Conservation (phyloP, 2,888 invertebrate genomes). For the Pollenia griseotomentosa region DNA sequence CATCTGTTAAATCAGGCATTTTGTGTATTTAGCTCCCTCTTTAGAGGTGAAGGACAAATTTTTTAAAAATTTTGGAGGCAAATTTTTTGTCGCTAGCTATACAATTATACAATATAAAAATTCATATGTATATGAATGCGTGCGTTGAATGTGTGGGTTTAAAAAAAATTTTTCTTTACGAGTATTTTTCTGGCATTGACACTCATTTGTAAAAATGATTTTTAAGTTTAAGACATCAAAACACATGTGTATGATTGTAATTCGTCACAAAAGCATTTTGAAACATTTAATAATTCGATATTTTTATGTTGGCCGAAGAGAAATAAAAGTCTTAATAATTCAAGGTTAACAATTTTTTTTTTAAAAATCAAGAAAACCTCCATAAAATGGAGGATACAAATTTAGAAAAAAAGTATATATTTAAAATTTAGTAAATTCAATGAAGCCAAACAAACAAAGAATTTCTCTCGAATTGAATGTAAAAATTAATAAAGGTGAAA, state of each 20-base stretch:
- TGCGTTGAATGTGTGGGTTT: conserved; percentile 49
- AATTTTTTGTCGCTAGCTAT: conserved; percentile 33
- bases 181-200: conserved; percentile 66
- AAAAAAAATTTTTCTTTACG: conserved; percentile 36
- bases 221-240: conserved; percentile 24
- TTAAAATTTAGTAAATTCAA: conserved; percentile 54
- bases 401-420: conserved; percentile 4
- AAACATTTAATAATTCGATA: conserved; percentile 42
- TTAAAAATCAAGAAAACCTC: conserved; percentile 56
- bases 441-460: conserved; percentile 51
- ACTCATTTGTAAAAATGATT: conserved; percentile 62
- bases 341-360: conserved; percentile 45
- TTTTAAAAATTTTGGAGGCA: conserved; percentile 40
- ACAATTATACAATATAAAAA: conserved; percentile 32
- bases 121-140: not conserved
- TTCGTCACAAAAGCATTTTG: conserved; percentile 51
- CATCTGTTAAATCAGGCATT: not conserved
- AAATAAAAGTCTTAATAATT: conserved; percentile 43
- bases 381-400: conserved; percentile 52
- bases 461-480: not conserved
- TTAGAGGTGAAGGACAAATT: conserved; percentile 41
- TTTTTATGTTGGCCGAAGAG: conserved; percentile 21
- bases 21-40: not conserved
- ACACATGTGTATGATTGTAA: conserved; percentile 41
- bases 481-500: too few species aligned